Conservation (phyloP, 2,888 invertebrate genomes). For the Euproctis similis region DNA sequence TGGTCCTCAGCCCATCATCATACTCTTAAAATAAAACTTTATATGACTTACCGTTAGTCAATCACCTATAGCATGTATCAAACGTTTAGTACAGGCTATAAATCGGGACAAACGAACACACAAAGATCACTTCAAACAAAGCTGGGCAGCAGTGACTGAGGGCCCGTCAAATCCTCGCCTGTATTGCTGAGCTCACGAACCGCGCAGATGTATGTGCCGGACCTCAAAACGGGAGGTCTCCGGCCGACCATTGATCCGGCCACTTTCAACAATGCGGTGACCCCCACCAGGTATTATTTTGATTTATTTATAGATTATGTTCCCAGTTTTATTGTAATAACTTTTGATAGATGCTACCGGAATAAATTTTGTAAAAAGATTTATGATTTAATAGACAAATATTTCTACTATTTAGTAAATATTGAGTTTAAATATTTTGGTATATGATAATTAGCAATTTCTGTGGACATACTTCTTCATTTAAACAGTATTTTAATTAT, state of each 20-base stretch:
- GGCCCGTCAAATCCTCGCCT: constrained; percentile 59
- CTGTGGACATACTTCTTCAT: too few relatives aligned
- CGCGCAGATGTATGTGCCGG: constrained; percentile 55
- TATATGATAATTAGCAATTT: too few relatives aligned
- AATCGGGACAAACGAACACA: constrained; percentile 27
- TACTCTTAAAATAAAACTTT: too few relatives aligned
- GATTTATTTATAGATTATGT: constrained; percentile 26
- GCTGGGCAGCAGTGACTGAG: constrained; percentile 51
- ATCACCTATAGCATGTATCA: constrained; percentile 8
- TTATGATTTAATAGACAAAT: too few relatives aligned
- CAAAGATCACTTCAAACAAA: constrained; percentile 52
- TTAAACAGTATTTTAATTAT: too few relatives aligned
- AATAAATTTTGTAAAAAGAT: too few relatives aligned
- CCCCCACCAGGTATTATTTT: constrained; percentile 27
- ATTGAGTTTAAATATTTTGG: too few relatives aligned
- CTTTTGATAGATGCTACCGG: too few relatives aligned
- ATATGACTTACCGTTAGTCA: constrained; percentile 3
- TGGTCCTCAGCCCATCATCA: too few relatives aligned
- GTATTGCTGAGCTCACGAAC: constrained; percentile 62
- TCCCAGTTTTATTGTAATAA: too few relatives aligned
- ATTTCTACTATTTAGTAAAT: too few relatives aligned
- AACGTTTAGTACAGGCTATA: constrained; percentile 24
- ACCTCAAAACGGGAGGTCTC: constrained; percentile 35
- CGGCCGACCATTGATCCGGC: constrained; percentile 42
- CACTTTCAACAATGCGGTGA: constrained; percentile 39